Base-by-base conservation (phyloP, 2,113 vertebrate species). In the Potamarius usumacintae region DNA sequence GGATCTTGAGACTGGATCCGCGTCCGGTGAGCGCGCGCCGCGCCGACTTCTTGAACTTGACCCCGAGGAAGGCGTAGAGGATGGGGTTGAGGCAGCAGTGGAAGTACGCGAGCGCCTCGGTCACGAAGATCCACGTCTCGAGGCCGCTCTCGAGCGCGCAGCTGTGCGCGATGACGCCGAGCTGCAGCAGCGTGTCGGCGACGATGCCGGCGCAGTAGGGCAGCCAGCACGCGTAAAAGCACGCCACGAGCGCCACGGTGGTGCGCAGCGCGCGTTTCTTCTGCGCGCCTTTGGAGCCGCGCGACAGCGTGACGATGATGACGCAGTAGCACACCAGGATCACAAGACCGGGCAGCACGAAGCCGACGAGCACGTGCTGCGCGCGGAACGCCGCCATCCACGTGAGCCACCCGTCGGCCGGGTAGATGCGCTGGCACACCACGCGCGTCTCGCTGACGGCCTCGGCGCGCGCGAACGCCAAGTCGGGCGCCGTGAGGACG, bases 61-160 rank as follows among this genome's bases (percentile, higher is more conserved):
- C 98, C 2, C 98, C 98, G 48, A 99, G 95, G 93, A 99, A 99
- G 63, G 98, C 98, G 0, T 99, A 99, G 0, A 99, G 95, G 89
- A 99, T 97, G 1, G 98, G 98, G 92, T 99, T 99, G 89, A 99
- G 95, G 93, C 98, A 99, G 92, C 98, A 99, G 94, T 99, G 98
- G 88, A 98, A 97, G 84, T 97, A 99, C 0, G 98, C 98, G 78
- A 99, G 93, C 69, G 97, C 97, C 93, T 99, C 98, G 0, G 98
- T 98, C 84, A 99, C 96, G 34, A 96, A 95, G 91, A 99, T 96
- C 96, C 97, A 98, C 88, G 97, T 96, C 10, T 96, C 93, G 58
- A 99, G 93, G 0, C 93, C 88, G 0, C 93, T 94, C 74, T 98
- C 96, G 88, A 98, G 93, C 11, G 91, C 90, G 94, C 98, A 99